A percentile compares a stretch with the other conserved stretches of the same genome.
Evolutionary conservation across 2,113 vertebrate genomes (phyloP).

Genomic region (Cephalophus harveyi): DNA sequence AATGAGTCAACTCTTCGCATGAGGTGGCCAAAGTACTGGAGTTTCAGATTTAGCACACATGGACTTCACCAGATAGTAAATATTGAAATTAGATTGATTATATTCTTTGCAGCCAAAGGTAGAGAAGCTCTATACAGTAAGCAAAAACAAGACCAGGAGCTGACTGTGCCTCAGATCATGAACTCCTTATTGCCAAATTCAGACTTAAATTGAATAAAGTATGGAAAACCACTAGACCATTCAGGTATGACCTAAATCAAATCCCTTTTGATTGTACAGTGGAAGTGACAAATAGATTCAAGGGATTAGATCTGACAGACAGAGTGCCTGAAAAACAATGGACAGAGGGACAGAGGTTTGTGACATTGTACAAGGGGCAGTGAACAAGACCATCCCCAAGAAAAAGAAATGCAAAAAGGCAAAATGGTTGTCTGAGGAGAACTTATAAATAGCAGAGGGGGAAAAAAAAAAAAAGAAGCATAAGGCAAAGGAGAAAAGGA

Average conservation of each 20-base stretch:
- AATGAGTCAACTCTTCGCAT: too few species aligned
- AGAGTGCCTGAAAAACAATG: neutral
- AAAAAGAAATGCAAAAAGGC: neutral
- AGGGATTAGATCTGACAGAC: neutral
- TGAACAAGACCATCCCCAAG: neutral
- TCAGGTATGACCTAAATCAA: neutral
- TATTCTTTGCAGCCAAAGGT: neutral
- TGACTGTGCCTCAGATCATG: neutral
- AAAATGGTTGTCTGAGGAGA: neutral
- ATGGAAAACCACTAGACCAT: neutral
- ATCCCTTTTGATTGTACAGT: neutral
- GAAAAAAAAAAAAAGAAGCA: neutral
- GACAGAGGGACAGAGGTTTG: neutral
- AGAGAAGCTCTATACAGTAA: neutral
- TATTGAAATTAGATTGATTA: neutral
- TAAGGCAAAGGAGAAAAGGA: neutral
- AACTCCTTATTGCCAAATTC: neutral
- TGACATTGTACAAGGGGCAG: neutral
- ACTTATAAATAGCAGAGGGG: neutral
- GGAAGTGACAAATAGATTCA: neutral
- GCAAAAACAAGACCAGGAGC: neutral
- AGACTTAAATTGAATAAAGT: neutral
- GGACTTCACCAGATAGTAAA: neutral
- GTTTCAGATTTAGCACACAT: too few species aligned
- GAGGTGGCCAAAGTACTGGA: too few species aligned